A percentile compares a stretch with the other conserved stretches of the same genome.
phyloP scores from a whole-genome alignment of 2,797 vertebrate genomes.

The Acropternis orthonyx region DNA sequence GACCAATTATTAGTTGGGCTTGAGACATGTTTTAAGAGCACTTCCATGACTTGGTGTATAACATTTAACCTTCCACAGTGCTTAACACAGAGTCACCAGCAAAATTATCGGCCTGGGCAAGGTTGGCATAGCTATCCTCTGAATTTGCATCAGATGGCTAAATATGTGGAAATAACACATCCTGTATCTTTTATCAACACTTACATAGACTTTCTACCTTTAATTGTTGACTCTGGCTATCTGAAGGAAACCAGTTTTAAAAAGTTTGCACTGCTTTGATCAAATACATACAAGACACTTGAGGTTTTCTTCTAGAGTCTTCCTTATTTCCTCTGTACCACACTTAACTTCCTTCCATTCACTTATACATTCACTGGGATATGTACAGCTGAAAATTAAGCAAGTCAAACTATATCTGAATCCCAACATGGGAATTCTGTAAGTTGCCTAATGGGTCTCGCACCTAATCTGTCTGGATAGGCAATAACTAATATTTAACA shows the following conservation, averaged over 20 bases:
- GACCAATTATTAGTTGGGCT: neutral
- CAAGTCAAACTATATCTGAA: conserved; percentile 16
- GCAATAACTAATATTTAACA: conserved; percentile 24
- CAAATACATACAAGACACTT: neutral
- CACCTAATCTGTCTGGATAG: conserved; percentile 24
- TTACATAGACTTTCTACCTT: neutral
- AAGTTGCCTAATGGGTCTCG: conserved; percentile 25
- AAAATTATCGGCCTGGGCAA: neutral
- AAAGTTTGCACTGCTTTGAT: neutral
- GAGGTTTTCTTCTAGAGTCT: neutral
- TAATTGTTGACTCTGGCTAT: neutral
- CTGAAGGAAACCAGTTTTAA: neutral
- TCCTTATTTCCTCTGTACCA: neutral
- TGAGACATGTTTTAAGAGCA: neutral
- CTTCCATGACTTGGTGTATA: neutral
- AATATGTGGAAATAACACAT: neutral
- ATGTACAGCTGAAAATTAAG: conserved; percentile 43
- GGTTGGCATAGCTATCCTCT: neutral
- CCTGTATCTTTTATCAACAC: neutral
- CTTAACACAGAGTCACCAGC: neutral
- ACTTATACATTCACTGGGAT: neutral
- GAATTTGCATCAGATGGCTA: neutral
- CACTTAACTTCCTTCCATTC: neutral
- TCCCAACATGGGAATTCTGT: conserved; percentile 20
- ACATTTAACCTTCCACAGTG: neutral